Evolutionary conservation across 2,797 vertebrate genomes (phyloP), one percentile per base, ranked within the genome.

Genomic region (Microctenopoma stevenorrisi): DNA sequence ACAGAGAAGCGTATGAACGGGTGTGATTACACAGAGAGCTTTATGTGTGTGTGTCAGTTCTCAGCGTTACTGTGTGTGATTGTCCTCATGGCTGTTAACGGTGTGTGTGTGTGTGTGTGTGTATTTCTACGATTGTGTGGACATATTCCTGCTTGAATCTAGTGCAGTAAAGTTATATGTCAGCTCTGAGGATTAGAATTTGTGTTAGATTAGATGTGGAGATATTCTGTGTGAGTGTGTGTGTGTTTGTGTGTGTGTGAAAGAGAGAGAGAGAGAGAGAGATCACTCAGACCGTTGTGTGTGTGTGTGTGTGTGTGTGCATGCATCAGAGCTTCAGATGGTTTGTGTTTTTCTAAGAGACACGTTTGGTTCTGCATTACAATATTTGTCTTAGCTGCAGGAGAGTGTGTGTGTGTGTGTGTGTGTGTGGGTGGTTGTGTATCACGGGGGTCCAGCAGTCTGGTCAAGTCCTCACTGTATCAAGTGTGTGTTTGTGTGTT

Each of bases 41-140:
- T 14, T 63, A 43, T 61, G 51, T 18, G 46, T 47, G 33, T 65
- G 33, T 33, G 53, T 47, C 53, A 51, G 48, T 65, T 60, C 48
- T n/a, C 54, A 61, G 64, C 66, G 38, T 48, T 38, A 11, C 18
- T 48, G 38, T 67, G 30, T 49, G 40, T 69, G 48, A 44, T 48
- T 49, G 40, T 26, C 30, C 51, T 72, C 56, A 40, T 52, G 70
- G 66, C 33, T 70, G 52, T 55, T 16, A 69, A 66, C 56, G 57
- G 52, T 63, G 35, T 22, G 22, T 22, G 22, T 22, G 22, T 63
- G 35, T 64, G 15, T 52, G 42, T 43, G 37, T 26, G 6, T 60
- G 44, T 37, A 1, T 44, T 16, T 16, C 5, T 37, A 10, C 8
- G 35, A 7, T 37, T n/a, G 43, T 44, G 16, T 16, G 43, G 15